These are phyloP conservation scores for Orgyia antiqua DNA, from an alignment of 2,888 invertebrate species.

Conservation along the genomic window DNA sequence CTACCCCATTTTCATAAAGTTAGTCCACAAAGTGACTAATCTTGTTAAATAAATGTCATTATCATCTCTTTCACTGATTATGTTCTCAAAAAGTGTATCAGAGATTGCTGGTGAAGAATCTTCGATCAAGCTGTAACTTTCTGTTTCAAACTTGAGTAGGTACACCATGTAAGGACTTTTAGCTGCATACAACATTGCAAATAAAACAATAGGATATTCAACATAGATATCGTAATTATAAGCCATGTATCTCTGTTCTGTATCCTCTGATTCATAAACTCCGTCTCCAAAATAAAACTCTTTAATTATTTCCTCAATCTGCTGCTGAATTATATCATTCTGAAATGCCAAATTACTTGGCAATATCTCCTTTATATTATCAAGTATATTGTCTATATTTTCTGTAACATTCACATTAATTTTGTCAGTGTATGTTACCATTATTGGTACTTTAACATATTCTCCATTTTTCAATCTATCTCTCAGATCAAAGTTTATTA, in stretches of 20 bases:
- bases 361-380: constrained; percentile 40
- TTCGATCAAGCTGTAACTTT: constrained; percentile 6
- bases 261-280: constrained; percentile 9
- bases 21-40: constrained; percentile 42
- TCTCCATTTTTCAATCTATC: constrained; percentile 34
- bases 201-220: constrained; percentile 52
- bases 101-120: constrained; percentile 10
- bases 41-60: constrained; percentile 31
- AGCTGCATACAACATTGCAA: constrained; percentile 41
- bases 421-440: constrained; percentile 42
- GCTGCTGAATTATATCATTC: constrained; percentile 27
- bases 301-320: constrained; percentile 45
- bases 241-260: constrained; percentile 36
- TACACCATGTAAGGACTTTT: constrained; percentile 42
- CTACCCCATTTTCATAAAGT: constrained; percentile 58
- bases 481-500: constrained; percentile 49
- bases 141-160: constrained; percentile 42
- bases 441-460: constrained; percentile 44
- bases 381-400: constrained; percentile 32
- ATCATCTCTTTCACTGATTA: constrained; percentile 28
- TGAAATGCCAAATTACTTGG: constrained; percentile 54
- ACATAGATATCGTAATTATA: constrained; percentile 52
- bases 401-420: constrained; percentile 32
- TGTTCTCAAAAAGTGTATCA: constrained; percentile 37
- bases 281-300: constrained; percentile 49